Base-by-base conservation (phyloP, 2,113 vertebrate genomes). In the Sebastes schlegelii region DNA sequence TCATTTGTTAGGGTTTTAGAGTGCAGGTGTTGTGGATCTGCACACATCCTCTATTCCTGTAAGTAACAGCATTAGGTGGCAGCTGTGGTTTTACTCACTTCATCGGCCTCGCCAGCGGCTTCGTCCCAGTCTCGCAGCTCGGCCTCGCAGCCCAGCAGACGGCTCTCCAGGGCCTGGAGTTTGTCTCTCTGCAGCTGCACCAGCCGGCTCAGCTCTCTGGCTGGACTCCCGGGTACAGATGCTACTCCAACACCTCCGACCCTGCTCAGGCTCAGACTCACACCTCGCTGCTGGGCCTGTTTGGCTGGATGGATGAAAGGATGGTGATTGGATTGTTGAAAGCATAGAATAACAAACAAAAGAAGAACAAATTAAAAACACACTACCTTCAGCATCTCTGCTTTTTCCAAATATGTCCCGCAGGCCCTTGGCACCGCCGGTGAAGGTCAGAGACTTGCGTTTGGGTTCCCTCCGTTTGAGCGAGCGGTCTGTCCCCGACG, bases 391-490 rank as follows among this genome's bases (percentile, higher is more conserved):
- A 0, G 94, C 84, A 7, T 98, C 97, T 89, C 95, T 97, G 76
- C 95, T 95, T 88, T 95, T 98, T 5, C 92, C 97, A 34, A 99
- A 99, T 88, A 99, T 97, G 83, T 99, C 98, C 87, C 97, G 95
- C 3, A 99, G 84, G 9, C 98, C 97, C 67, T 96, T 97, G 58
- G 97, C 96, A 0, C 98, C 97, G 0, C 96, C 97, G 0, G 96
- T 97, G 93, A 99, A 99, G 60, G 98, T 99, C 81, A 99, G 91
- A 0, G 98, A 99, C 67, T 99, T 99, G 87, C 97, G 96, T 65
- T 98, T 99, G 0, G 98, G 97, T 74, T 99, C 98, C 68, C 96
- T 95, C 45, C 98, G 94, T 89, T 95, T 97, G 78, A 99, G 95
- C 0, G 96, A 90, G 69, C 96, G 96, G 86, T 99, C 97, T 0